Conservation (phyloP, 2,113 vertebrate genomes). For the Myotis davidii region DNA sequence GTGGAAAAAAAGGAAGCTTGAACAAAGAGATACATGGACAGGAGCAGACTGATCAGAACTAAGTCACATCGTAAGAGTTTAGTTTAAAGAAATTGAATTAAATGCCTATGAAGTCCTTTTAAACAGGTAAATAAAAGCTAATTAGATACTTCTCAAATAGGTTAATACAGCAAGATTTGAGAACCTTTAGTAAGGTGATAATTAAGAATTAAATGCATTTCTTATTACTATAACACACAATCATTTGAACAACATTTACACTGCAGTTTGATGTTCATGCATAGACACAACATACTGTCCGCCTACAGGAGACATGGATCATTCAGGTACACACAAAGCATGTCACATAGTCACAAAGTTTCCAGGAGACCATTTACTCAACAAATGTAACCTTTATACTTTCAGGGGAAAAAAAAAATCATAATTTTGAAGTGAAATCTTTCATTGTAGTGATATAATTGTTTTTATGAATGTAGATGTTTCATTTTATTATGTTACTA, state of each 20-base stretch:
- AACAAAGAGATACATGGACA: neutral
- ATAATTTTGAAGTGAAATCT: neutral
- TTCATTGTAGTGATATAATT: neutral
- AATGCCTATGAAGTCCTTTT: neutral
- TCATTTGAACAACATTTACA: neutral
- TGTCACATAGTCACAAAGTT: neutral
- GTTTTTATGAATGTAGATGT: neutral
- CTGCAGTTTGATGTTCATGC: neutral
- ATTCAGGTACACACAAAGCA: neutral
- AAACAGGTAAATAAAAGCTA: neutral
- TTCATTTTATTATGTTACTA: neutral
- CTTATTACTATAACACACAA: neutral
- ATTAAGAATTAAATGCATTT: neutral
- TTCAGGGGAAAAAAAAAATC: neutral
- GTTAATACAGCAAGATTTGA: neutral
- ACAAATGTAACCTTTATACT: neutral
- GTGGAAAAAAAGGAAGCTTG: neutral
- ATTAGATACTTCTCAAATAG: neutral
- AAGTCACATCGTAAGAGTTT: neutral
- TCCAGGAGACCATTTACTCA: neutral
- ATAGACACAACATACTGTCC: neutral
- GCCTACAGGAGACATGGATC: too few relatives aligned
- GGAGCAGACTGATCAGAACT: neutral
- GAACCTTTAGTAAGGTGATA: neutral
- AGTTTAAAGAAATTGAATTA: neutral